Evolutionary conservation across 1,140 invertebrate species (phyloP).

Genomic region (Phortica variegata): DNA sequence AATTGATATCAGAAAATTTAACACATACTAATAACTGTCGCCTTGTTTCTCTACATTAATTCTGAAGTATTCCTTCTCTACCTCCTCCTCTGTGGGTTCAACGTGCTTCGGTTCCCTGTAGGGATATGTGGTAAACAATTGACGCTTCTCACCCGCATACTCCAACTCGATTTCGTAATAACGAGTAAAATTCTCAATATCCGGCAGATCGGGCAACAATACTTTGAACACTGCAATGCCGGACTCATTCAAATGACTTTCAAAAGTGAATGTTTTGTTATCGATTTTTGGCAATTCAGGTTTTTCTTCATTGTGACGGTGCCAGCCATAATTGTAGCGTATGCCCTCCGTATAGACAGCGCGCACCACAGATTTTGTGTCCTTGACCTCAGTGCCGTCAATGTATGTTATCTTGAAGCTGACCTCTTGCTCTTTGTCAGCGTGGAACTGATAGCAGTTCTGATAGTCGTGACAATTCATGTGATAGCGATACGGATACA

Average conservation of each 20-base stretch:
- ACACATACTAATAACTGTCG: slow-evolving; percentile 28
- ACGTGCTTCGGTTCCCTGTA: slow-evolving; percentile 44
- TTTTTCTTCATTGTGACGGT: slow-evolving; percentile 10
- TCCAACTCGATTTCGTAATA: slow-evolving; percentile 33
- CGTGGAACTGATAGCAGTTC: slow-evolving; percentile 84
- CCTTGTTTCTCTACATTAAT: slow-evolving; percentile 22
- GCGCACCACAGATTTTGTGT: slow-evolving; percentile 62
- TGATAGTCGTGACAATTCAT: slow-evolving; percentile 72
- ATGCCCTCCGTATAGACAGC: slow-evolving; percentile 61
- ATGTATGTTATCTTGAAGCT: slow-evolving; percentile 37
- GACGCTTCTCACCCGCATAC: slow-evolving; percentile 30
- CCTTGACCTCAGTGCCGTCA: slow-evolving; percentile 32
- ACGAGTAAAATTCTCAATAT: slow-evolving; percentile 37
- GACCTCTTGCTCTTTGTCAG: slow-evolving; percentile 74
- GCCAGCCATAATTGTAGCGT: slow-evolving; percentile 39
- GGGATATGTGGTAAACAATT: slow-evolving; percentile 39
- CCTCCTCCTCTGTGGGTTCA: slow-evolving; percentile 9
- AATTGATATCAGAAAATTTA: not conserved
- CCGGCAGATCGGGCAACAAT: slow-evolving; percentile 33
- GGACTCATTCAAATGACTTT: slow-evolving; percentile 37
- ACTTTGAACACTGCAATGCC: slow-evolving; percentile 36
- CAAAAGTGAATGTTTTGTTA: slow-evolving; percentile 23
- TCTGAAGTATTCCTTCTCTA: slow-evolving; percentile 41
- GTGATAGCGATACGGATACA: slow-evolving; percentile 82
- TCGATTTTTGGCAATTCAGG: slow-evolving; percentile 27